phyloP scores from a whole-genome alignment of 2,888 invertebrate species.

The Acleris emargana region DNA sequence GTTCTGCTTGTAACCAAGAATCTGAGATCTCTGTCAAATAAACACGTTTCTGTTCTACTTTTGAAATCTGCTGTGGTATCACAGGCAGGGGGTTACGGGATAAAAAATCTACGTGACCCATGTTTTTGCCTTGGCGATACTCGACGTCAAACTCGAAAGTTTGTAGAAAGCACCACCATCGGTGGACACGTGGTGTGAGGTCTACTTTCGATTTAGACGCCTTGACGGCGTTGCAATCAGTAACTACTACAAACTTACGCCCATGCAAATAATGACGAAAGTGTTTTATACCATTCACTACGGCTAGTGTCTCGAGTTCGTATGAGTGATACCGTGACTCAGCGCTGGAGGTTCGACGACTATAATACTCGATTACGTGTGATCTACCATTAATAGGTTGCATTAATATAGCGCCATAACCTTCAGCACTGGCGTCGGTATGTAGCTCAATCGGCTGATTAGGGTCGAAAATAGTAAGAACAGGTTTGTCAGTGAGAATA shows the following conservation, averaged over 20 bases:
- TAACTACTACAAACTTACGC: background rate
- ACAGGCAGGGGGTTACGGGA: constrained; percentile 10
- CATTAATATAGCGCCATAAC: constrained; percentile 8
- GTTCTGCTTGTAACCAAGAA: constrained; percentile 1
- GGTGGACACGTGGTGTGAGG: background rate
- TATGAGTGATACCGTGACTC: background rate
- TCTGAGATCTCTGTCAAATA: constrained; percentile 5
- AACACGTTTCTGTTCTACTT: background rate
- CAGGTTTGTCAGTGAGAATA: constrained; percentile 3
- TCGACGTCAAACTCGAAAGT: constrained; percentile 3
- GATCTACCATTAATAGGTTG: background rate
- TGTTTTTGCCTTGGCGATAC: background rate
- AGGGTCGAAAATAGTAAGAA: constrained; percentile 9
- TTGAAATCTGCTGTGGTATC: too few relatives aligned
- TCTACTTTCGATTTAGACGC: constrained; percentile 1
- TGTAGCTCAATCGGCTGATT: constrained; percentile 1
- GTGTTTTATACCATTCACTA: constrained; percentile 9
- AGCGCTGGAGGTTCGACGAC: constrained; percentile 6
- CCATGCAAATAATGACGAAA: constrained; percentile 4
- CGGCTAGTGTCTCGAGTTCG: constrained; percentile 1
- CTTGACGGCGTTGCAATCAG: background rate
- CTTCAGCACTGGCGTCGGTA: constrained; percentile 7
- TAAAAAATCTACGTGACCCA: constrained; percentile 6
- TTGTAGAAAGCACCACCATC: constrained; percentile 8
- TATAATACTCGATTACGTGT: background rate